Evolutionary conservation across 2,113 vertebrate genomes (phyloP), one percentile per base, ranked within the genome.

Genomic region (Grus americana): DNA sequence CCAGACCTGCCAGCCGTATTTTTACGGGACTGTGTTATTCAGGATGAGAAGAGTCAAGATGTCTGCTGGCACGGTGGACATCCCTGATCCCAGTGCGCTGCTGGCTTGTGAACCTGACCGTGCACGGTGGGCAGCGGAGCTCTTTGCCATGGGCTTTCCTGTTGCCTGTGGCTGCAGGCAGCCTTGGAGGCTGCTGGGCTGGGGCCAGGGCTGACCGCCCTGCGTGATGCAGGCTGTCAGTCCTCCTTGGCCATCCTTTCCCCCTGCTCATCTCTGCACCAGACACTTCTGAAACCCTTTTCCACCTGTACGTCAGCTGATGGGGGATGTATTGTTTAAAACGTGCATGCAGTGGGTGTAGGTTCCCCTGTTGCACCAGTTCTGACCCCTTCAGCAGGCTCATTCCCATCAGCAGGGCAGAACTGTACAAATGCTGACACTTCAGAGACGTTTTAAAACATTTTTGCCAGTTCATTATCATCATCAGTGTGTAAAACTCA

Each of bases 391-490:
- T 46, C 21, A 44, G 50, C 26, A 15, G 59, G 30, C 47, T 47
- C 9, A 0, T 72, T 76, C 29, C 72, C 11, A 1, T 47, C 49
- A 66, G 44, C 21, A 23, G 38, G 16, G 23, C 44, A 57, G 44
- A 80, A n/a, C 78, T 46, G n/a, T 52, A 5, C 57, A 32, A 49
- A 59, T 1, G 0, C 55, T 15, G 36, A 15, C 32, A 36, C 5
- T 17, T 66, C 55, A 26, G 27, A 57, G 8, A 2, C 2, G 0
- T 24, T 47, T 44, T 19, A 13, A 42, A 59, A 18, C 4, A 0
- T 7, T 63, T 85, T 30, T 70, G 23, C n/a, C 27, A 1, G 20
- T 66, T 61, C n/a, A 2, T 32, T 34, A 17, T 10, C 17, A 10
- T 34, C 4, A 0, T 10, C 55, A 2, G 12, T 3, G 14, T 57